Evolutionary conservation across 2,888 invertebrate species (phyloP).

Genomic region (Papilio elwesi): DNA sequence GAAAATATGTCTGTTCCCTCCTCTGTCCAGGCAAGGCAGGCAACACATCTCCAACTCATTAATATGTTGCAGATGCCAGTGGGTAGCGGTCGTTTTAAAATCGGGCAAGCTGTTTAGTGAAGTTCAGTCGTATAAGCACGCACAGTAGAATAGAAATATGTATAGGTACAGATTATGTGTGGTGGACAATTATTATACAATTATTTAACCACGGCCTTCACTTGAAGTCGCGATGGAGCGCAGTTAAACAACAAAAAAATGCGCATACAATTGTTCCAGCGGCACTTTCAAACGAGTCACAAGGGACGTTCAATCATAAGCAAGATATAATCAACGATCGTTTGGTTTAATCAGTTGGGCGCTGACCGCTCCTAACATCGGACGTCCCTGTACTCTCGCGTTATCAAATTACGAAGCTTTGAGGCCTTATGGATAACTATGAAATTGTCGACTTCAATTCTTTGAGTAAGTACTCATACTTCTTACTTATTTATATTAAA

Average conservation of each 20-base stretch:
- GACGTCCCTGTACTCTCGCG: constrained; percentile 50
- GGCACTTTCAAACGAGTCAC: constrained; percentile 43
- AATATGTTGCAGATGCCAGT: too few relatives aligned
- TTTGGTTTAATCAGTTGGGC: constrained; percentile 74
- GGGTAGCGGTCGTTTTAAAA: too few relatives aligned
- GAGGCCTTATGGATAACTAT: constrained; percentile 63
- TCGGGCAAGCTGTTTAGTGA: too few relatives aligned
- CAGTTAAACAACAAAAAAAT: constrained; percentile 19
- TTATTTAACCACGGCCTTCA: constrained; percentile 13
- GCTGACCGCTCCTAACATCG: constrained; percentile 62
- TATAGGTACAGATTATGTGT: background rate
- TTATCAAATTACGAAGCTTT: constrained; percentile 41
- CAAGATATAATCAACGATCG: constrained; percentile 71
- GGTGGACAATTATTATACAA: constrained; percentile 2
- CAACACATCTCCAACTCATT: too few relatives aligned
- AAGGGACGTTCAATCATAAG: constrained; percentile 66
- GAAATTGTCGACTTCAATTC: constrained; percentile 69
- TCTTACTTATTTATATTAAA: constrained; percentile 22
- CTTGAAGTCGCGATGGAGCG: constrained; percentile 1
- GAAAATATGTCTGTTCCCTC: too few relatives aligned
- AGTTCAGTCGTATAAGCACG: too few relatives aligned
- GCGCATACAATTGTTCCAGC: constrained; percentile 20
- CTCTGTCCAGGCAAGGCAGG: too few relatives aligned
- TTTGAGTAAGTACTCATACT: constrained; percentile 65
- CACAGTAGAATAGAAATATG: too few relatives aligned